A percentile compares a stretch with the other conserved stretches of the same genome.
Evolutionary conservation across 2,888 invertebrate genomes (phyloP).

Genomic region (Acholoe squamosa): DNA sequence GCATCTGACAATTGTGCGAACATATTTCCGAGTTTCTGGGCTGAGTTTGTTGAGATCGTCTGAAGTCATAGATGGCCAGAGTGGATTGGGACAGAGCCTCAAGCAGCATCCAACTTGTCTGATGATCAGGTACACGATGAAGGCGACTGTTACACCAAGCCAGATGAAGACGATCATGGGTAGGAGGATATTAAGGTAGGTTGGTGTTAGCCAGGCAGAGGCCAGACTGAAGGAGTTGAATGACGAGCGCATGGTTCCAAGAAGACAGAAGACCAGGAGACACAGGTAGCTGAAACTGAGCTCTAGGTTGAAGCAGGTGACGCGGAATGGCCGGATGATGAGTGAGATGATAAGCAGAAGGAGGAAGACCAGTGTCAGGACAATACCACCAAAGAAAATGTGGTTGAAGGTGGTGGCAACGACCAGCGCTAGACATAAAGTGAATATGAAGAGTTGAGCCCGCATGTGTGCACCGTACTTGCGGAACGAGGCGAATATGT

Average conservation of each 20-base stretch:
- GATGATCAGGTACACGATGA: slow-evolving; percentile 68
- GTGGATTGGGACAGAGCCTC: slow-evolving; percentile 68
- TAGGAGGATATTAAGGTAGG: slow-evolving; percentile 72
- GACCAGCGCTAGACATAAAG: slow-evolving; percentile 73
- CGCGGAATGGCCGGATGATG: slow-evolving; percentile 76
- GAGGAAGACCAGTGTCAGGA: slow-evolving; percentile 70
- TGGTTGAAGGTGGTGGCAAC: slow-evolving; percentile 74
- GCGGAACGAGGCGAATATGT: slow-evolving; percentile 79
- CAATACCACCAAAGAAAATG: slow-evolving; percentile 73
- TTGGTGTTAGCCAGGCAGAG: slow-evolving; percentile 71
- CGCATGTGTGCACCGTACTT: slow-evolving; percentile 75
- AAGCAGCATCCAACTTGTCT: slow-evolving; percentile 60
- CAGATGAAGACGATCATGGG: slow-evolving; percentile 74
- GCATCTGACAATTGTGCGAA: slow-evolving; percentile 76
- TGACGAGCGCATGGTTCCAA: slow-evolving; percentile 73
- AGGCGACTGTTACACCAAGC: slow-evolving; percentile 70
- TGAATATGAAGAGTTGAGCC: slow-evolving; percentile 73
- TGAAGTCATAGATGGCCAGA: slow-evolving; percentile 78
- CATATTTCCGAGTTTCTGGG: slow-evolving; percentile 77
- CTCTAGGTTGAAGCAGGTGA: slow-evolving; percentile 76
- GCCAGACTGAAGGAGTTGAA: slow-evolving; percentile 67
- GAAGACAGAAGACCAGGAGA: slow-evolving; percentile 73
- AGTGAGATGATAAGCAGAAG: slow-evolving; percentile 71
- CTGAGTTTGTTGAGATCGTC: slow-evolving; percentile 74
- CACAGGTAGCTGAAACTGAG: slow-evolving; percentile 73